Evolutionary conservation across 2,113 vertebrate species (phyloP).

Genomic region (Abramis brama): DNA sequence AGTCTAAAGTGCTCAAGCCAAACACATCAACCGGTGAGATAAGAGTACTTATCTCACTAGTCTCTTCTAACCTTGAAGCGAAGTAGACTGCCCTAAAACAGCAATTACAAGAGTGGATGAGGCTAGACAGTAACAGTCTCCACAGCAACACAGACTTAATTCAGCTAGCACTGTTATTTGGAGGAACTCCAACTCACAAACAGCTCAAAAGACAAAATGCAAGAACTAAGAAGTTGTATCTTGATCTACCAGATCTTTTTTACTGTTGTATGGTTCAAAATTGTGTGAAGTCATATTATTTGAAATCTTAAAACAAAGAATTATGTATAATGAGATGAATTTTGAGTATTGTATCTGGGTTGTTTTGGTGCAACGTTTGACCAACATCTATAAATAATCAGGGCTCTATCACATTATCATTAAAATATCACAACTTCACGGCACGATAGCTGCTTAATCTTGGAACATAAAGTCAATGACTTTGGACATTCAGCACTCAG

Average conservation of each 20-base stretch:
- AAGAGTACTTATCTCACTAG: neutral
- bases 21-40: neutral
- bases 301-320: neutral
- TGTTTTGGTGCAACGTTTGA: neutral
- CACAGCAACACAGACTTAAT: conserved; percentile 42
- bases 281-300: neutral
- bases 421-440: conserved; percentile 4
- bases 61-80: conserved; percentile 6
- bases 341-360: neutral
- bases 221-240: neutral
- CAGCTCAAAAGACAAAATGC: neutral
- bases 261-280: neutral
- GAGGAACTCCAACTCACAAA: neutral
- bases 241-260: neutral
- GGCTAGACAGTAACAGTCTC: conserved; percentile 25
- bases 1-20: neutral
- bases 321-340: neutral
- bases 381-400: conserved; percentile 18
- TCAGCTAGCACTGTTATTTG: conserved; percentile 1
- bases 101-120: neutral
- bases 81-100: neutral
- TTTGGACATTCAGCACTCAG: conserved; percentile 8
- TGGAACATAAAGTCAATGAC: conserved; percentile 43
- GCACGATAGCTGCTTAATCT: conserved; percentile 32
- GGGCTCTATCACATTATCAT: conserved; percentile 13